Evolutionary conservation across 2,113 vertebrate species (phyloP).

Genomic region (Vireo altiloquus): DNA sequence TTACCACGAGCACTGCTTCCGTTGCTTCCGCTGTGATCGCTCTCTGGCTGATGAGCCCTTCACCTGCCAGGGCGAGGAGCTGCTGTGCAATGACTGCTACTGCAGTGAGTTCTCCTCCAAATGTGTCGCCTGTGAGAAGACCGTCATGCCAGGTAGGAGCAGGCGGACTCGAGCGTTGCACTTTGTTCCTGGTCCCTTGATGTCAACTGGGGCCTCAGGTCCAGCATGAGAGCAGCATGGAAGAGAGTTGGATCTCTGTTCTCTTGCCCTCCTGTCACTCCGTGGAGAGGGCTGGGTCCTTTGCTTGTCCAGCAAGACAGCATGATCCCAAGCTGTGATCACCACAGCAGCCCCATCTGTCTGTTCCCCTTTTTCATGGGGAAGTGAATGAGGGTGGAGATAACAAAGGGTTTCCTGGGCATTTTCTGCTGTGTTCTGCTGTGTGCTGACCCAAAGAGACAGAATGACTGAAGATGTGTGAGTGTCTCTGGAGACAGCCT

Average conservation of each 20-base stretch:
- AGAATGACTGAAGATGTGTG: not conserved
- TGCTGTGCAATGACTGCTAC: conserved; percentile 97
- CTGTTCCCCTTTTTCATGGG: not conserved
- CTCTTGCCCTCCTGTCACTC: not conserved
- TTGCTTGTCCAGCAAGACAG: not conserved
- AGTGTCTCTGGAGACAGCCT: not conserved
- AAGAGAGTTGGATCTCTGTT: not conserved
- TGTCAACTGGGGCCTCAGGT: accelerated
- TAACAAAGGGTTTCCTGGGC: not conserved
- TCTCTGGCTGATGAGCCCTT: conserved; percentile 94
- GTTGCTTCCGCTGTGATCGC: conserved; percentile 94
- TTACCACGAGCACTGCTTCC: conserved; percentile 96
- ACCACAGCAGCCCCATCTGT: not conserved
- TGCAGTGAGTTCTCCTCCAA: conserved; percentile 97
- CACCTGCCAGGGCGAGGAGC: conserved; percentile 90
- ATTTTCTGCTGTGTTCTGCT: not conserved
- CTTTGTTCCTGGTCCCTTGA: not conserved
- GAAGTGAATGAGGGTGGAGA: not conserved
- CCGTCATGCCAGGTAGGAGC: conserved; percentile 92
- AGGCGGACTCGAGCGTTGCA: accelerated
- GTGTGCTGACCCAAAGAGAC: not conserved
- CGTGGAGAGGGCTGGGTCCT: not conserved
- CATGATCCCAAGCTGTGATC: not conserved
- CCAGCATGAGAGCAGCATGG: not conserved
- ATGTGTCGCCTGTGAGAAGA: conserved; percentile 92